Base-by-base conservation (phyloP, 2,888 invertebrate genomes). In the Linyphia triangularis region DNA sequence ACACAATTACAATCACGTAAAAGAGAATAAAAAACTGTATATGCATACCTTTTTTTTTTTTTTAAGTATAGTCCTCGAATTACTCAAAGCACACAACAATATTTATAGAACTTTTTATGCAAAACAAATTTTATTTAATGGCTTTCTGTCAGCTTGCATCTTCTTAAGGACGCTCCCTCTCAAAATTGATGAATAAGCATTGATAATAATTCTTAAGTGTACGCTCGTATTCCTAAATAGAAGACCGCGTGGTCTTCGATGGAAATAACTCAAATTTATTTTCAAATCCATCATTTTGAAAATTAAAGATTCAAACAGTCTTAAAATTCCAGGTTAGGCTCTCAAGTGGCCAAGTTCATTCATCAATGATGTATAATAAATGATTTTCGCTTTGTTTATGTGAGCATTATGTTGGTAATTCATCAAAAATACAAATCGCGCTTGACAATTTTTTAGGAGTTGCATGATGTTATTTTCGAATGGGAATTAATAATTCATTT, bases 221-320 rank as follows among this genome's bases (percentile, higher is more conserved):
- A 9, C 5, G 5, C 51, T 51, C 13, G 5, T 13, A 51, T n/a
- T 13, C 16, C 1, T 0, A 2, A 51, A 6, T 51, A n/a, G 1
- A 51, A 13, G n/a, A 13, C 1, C 5, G 5, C 16, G 2, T 16
- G 13, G n/a, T 1, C 16, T 16, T 13, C 1, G 16, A 51, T 7
- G 51, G 51, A 13, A 51, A 2, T 51, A n/a, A n/a, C 51, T 51
- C 51, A 51, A 51, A 51, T 16, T 51, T 33, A 16, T 5, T 61
- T n/a, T 24, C 22, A 24, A 63, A 77, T 77, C 77, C 77, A 77
- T 77, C 77, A 77, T 61, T 77, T 7, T 26, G 16, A 40, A 26
- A 77, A 77, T 63, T 77, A 59, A 63, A 77, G 22, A 61, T 30
- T 75, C 75, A 63, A 37, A 37, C 16, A 77, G 61, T 37, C 19